phyloP scores from a whole-genome alignment of 1,140 invertebrate species.

The Drosophila orosa region DNA sequence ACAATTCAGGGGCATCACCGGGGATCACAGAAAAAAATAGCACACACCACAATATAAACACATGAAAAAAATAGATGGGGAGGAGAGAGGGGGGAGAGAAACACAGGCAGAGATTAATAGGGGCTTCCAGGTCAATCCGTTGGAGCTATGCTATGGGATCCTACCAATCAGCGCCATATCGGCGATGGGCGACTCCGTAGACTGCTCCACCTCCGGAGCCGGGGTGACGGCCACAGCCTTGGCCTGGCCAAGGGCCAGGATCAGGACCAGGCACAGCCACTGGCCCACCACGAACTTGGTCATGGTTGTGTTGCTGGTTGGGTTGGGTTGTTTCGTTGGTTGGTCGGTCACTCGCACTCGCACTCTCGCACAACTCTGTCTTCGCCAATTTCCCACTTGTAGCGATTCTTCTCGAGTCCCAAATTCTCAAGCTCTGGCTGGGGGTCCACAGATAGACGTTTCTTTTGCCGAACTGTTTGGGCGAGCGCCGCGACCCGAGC shows the following conservation, averaged over 20 bases:
- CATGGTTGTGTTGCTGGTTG: slow-evolving; percentile 28
- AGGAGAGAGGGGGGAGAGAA: slow-evolving; percentile 1
- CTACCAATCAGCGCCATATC: slow-evolving; percentile 81
- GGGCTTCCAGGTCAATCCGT: not conserved
- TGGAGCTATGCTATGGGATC: slow-evolving; percentile 4
- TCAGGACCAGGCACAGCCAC: slow-evolving; percentile 53
- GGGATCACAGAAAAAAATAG: slow-evolving; percentile 44
- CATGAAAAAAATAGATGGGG: slow-evolving; percentile 42
- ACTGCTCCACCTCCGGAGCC: slow-evolving; percentile 54
- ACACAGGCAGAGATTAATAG: slow-evolving; percentile 25
- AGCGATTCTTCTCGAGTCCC: not conserved
- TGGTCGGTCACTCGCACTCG: not conserved
- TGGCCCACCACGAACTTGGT: slow-evolving; percentile 54
- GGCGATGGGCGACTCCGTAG: slow-evolving; percentile 77
- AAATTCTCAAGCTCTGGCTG: slow-evolving; percentile 26
- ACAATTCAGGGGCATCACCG: slow-evolving; percentile 8
- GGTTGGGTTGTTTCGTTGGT: not conserved
- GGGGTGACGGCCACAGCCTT: slow-evolving; percentile 35
- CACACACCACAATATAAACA: slow-evolving; percentile 28
- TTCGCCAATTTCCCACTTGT: not conserved
- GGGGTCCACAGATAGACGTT: slow-evolving; percentile 76
- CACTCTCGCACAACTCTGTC: slow-evolving; percentile 7
- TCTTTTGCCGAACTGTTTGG: slow-evolving; percentile 76
- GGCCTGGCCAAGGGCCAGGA: slow-evolving; percentile 27
- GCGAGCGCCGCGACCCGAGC: slow-evolving; percentile 71